Conservation (phyloP, 2,113 vertebrate species). For the Dipodomys stephensi region DNA sequence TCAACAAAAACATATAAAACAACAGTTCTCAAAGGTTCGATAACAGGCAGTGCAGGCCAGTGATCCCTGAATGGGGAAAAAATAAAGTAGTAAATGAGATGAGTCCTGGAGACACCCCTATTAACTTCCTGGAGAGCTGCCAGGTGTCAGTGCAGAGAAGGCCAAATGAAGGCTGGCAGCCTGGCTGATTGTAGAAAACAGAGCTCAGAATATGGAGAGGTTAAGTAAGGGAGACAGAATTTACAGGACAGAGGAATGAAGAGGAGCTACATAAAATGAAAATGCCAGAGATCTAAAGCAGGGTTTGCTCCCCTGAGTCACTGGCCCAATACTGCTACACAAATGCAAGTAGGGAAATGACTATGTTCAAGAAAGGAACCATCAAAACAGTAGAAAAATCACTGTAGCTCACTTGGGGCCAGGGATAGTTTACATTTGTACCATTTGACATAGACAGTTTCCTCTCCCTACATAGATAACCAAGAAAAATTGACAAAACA, state of each 20-base stretch:
- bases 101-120: background rate
- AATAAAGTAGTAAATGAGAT: background rate
- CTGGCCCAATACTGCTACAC: background rate
- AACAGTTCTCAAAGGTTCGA: slow-evolving; percentile 21
- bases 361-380: background rate
- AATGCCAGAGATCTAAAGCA: background rate
- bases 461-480: background rate
- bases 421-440: background rate
- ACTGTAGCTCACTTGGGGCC: background rate
- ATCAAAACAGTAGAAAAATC: background rate
- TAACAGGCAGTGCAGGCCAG: background rate
- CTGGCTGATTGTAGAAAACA: slow-evolving; percentile 23
- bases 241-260: background rate
- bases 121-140: background rate
- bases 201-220: background rate
- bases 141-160: background rate
- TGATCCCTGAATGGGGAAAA: background rate
- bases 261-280: background rate
- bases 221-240: background rate
- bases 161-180: background rate
- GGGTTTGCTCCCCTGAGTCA: background rate
- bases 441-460: background rate
- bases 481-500: too few species aligned
- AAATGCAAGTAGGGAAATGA: background rate
- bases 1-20: background rate